A percentile compares a stretch with the other conserved stretches of the same genome.
Conservation (phyloP, 2,888 invertebrate genomes). For the Megalurothrips usitatus region DNA sequence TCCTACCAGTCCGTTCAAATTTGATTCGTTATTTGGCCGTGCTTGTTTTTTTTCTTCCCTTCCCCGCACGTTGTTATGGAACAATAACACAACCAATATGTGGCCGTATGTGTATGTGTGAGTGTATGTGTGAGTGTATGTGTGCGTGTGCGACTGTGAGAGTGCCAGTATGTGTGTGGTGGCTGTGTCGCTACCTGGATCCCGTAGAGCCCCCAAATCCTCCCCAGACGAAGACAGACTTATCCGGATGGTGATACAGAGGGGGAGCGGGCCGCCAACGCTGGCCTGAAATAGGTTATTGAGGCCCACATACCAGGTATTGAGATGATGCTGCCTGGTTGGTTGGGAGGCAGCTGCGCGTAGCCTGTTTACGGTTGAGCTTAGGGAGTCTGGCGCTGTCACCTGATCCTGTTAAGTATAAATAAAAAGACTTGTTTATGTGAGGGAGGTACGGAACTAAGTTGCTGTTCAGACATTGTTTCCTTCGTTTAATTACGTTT, state of each 20-base stretch:
- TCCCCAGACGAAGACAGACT: constrained; percentile 12
- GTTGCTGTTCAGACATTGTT: constrained; percentile 20
- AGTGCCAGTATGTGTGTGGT: neutral
- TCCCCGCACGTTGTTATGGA: constrained; percentile 11
- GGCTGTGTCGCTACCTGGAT: neutral
- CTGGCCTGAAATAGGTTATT: neutral
- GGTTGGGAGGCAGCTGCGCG: constrained; percentile 8
- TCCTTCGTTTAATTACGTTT: neutral
- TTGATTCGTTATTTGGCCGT: constrained; percentile 9
- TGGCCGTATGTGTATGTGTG: constrained; percentile 5
- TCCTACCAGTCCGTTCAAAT: neutral
- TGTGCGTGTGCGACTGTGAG: neutral
- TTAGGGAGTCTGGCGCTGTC: neutral
- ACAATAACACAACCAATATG: constrained; percentile 20
- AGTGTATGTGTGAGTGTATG: constrained; percentile 9
- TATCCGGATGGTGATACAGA: constrained; percentile 22
- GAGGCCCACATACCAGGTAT: constrained; percentile 13
- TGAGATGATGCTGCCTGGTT: constrained; percentile 8
- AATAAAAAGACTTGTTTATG: constrained; percentile 25
- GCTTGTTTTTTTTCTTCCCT: constrained; percentile 7
- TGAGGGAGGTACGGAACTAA: constrained; percentile 8
- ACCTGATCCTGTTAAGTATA: constrained; percentile 26
- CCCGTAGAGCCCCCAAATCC: constrained; percentile 23
- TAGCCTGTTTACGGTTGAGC: constrained; percentile 13
- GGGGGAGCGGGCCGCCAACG: neutral